Evolutionary conservation across 2,797 vertebrate species (phyloP).

Genomic region (Cyprinodon diabolis): DNA sequence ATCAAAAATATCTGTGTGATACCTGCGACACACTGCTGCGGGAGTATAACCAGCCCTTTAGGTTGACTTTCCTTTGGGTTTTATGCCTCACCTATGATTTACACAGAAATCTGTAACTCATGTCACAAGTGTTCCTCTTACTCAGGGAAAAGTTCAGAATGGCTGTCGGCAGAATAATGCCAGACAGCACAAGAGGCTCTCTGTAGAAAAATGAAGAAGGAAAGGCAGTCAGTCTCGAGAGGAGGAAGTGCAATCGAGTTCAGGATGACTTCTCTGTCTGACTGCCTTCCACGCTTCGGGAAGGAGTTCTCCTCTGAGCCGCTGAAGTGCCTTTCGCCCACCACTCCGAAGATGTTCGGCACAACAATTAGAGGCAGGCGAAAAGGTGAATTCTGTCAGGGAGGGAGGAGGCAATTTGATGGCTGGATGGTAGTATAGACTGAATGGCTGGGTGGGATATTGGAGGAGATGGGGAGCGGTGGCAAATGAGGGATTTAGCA

Average conservation of each 20-base stretch:
- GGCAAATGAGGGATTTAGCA: constrained; percentile 46
- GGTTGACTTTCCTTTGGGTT: not conserved
- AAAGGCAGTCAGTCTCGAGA: constrained; percentile 38
- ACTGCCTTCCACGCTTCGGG: constrained; percentile 33
- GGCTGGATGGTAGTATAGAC: constrained; percentile 31
- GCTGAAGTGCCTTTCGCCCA: constrained; percentile 29
- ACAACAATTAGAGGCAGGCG: constrained; percentile 56
- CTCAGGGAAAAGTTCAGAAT: constrained; percentile 39
- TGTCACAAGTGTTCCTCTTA: constrained; percentile 35
- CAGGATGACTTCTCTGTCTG: constrained; percentile 67
- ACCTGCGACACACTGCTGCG: too few relatives aligned
- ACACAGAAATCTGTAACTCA: constrained; percentile 19
- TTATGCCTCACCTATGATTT: not conserved
- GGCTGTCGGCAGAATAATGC: constrained; percentile 27
- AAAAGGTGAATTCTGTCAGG: constrained; percentile 38
- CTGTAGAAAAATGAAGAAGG: constrained; percentile 24
- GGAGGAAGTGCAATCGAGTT: constrained; percentile 63
- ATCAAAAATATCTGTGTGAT: too few relatives aligned
- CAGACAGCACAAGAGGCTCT: constrained; percentile 35
- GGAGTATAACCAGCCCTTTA: too few relatives aligned
- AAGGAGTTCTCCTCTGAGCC: constrained; percentile 37
- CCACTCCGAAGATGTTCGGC: constrained; percentile 30
- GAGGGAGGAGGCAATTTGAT: constrained; percentile 30
- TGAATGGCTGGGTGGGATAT: constrained; percentile 62
- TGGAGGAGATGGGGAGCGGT: constrained; percentile 51